phyloP scores from a whole-genome alignment of 2,888 invertebrate species.

The Sinopyrophorus schimmeli region DNA sequence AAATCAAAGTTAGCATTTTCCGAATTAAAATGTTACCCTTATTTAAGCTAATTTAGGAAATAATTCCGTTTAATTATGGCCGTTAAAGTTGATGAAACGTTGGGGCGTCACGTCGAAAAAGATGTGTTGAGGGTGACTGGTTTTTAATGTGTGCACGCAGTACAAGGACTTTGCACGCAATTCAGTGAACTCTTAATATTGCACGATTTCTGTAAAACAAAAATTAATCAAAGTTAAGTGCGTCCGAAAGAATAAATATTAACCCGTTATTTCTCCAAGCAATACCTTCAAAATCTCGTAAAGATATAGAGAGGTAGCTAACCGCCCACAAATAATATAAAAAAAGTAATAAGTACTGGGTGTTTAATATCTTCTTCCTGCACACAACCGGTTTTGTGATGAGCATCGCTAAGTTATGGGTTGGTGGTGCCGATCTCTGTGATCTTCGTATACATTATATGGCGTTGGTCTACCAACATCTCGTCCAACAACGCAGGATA shows the following conservation, averaged over 20 bases:
- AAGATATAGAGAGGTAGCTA: conserved; percentile 14
- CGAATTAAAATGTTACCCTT: conserved; percentile 33
- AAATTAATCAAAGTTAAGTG: background rate
- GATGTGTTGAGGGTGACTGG: conserved; percentile 4
- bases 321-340: conserved; percentile 23
- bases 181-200: conserved; percentile 7
- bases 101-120: conserved; percentile 12
- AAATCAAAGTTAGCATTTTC: conserved; percentile 28
- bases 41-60: conserved; percentile 27
- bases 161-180: conserved; percentile 17
- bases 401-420: conserved; percentile 25
- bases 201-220: background rate
- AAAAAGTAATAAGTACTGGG: conserved; percentile 21
- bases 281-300: conserved; percentile 2
- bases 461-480: conserved; percentile 16
- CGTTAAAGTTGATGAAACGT: conserved; percentile 26
- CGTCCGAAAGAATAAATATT: too few species aligned
- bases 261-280: conserved; percentile 5
- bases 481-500: conserved; percentile 18
- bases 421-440: conserved; percentile 9
- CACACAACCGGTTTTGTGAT: conserved; percentile 31
- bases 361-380: conserved; percentile 36
- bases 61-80: conserved; percentile 27
- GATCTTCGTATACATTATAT: conserved; percentile 17
- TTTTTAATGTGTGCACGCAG: conserved; percentile 18